Evolutionary conservation across 2,888 invertebrate genomes (phyloP), one percentile per base, ranked within the genome.

Genomic region (Dysmachus trigonus): DNA sequence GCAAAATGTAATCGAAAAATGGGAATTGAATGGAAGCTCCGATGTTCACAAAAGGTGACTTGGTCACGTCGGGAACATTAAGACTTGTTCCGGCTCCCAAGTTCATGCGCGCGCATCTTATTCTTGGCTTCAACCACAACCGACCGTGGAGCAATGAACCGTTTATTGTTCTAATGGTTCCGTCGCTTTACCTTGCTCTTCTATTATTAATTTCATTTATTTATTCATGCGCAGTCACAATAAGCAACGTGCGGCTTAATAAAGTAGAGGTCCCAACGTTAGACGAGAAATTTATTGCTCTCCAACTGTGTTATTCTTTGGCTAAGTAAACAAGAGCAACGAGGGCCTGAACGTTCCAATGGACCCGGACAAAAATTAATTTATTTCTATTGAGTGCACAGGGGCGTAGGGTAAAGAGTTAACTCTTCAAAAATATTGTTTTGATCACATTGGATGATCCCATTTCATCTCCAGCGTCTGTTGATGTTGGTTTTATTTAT

Each of bases 151-250:
- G 79, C 79, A 79, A 51, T 79, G 79, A 79, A 79, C 53, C 51
- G 51, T 31, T 31, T 51, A 79, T 79, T 79, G 51, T 79, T 31
- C 33, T 51, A 51, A 51, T 51, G 79, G 62, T 10, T 51, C n/a
- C 18, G 51, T 79, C 30, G 51, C 31, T 53, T 51, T 51, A 79
- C 30, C 35, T 47, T 53, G 30, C 31, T 35, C 22, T 31, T 79
- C 47, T 51, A n/a, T 79, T 79, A 79, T 79, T 79, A 79, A 79
- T 79, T 79, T 79, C 62, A 62, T 62, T 62, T 79, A 79, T 79
- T 79, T 79, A 79, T 79, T 79, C 79, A 79, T 79, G 47, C 27
- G 18, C 30, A 51, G 79, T 51, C 51, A 79, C 41, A 79, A 51
- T 79, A 79, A 79, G 8, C 79, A 79, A 13, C 33, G 8, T 22